These are phyloP conservation scores for Zophobas morio DNA, from an alignment of 1,140 invertebrate genomes.

Conservation along the genomic window DNA sequence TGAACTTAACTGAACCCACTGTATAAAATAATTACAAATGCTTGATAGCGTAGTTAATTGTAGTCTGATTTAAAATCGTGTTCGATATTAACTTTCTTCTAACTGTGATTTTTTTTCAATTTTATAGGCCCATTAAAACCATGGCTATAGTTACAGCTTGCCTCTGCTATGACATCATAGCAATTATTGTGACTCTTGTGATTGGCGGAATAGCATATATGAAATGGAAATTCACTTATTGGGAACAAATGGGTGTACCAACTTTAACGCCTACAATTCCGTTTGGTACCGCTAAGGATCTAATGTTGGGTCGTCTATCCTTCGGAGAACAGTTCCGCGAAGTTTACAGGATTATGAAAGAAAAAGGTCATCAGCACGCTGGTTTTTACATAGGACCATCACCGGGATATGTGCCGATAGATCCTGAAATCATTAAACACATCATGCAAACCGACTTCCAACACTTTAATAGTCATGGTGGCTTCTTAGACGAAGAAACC, in stretches of 20 bases:
- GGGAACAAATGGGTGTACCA: slow-evolving; percentile 56
- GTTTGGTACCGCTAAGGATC: slow-evolving; percentile 58
- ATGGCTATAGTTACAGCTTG: not conserved
- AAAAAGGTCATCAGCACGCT: slow-evolving; percentile 45
- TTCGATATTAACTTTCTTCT: too few species aligned
- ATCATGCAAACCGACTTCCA: slow-evolving; percentile 73
- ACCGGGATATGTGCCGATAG: slow-evolving; percentile 68
- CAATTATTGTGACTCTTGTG: slow-evolving; percentile 4
- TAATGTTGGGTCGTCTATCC: slow-evolving; percentile 50
- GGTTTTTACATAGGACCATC: slow-evolving; percentile 67
- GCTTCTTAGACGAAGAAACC: slow-evolving; percentile 68
- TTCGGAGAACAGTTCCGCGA: slow-evolving; percentile 58
- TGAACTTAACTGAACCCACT: too few species aligned
- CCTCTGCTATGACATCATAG: not conserved
- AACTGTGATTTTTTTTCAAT: not conserved
- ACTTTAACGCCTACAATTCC: slow-evolving; percentile 58
- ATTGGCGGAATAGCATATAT: slow-evolving; percentile 17
- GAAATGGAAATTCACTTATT: slow-evolving; percentile 57
- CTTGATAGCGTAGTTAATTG: too few species aligned
- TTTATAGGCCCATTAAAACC: not conserved
- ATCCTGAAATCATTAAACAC: slow-evolving; percentile 69
- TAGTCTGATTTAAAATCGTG: too few species aligned
- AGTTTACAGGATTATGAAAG: slow-evolving; percentile 54
- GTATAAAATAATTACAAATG: too few species aligned
- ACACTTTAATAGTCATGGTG: slow-evolving; percentile 70